phyloP scores from a whole-genome alignment of 2,113 vertebrate genomes.

The Stigmatopora argus region DNA sequence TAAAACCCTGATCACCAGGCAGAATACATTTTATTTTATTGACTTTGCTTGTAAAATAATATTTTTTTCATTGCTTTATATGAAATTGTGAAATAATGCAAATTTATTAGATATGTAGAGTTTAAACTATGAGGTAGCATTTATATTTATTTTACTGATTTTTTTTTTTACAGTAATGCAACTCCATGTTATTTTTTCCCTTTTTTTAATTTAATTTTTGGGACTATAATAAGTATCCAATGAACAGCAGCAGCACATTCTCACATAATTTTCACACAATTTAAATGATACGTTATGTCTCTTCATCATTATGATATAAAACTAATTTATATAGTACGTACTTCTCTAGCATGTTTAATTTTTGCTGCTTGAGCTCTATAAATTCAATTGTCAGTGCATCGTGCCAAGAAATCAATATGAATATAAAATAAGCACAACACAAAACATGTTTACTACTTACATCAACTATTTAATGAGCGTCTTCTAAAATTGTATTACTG shows the following conservation, averaged over 20 bases:
- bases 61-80: not conserved
- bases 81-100: not conserved
- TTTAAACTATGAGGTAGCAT: not conserved
- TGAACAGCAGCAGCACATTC: not conserved
- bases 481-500: not conserved
- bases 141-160: too few species aligned
- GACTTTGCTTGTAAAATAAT: conserved; percentile 2
- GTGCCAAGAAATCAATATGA: too few species aligned
- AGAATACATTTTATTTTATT: not conserved
- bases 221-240: not conserved
- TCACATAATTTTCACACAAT: not conserved
- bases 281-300: not conserved
- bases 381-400: too few species aligned
- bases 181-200: too few species aligned
- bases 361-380: not conserved
- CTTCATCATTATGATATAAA: not conserved
- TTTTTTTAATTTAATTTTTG: too few species aligned
- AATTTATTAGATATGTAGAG: not conserved
- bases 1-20: conserved; percentile 7
- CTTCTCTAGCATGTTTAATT: not conserved
- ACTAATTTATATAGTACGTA: too few species aligned
- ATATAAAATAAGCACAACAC: not conserved
- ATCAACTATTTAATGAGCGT: not conserved
- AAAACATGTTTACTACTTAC: not conserved
- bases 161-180: too few species aligned